phyloP scores from a whole-genome alignment of 2,797 vertebrate species.

The Labroides dimidiatus region DNA sequence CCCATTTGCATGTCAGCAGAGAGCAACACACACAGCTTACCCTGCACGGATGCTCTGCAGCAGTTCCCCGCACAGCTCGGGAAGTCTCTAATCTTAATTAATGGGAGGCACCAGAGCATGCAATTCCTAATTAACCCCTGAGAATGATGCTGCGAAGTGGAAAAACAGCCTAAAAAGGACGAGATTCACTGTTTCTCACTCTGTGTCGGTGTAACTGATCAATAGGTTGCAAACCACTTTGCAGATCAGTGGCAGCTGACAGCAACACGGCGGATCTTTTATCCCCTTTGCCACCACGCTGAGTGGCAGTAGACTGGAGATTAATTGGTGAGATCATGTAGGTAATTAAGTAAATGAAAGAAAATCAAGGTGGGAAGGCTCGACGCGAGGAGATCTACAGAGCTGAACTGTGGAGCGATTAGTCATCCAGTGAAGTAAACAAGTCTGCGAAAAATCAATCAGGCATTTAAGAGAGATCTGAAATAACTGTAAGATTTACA shows the following conservation, averaged over 20 bases:
- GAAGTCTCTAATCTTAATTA: constrained; percentile 77
- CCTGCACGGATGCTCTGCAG: constrained; percentile 29
- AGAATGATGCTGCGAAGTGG: constrained; percentile 49
- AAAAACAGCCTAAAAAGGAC: constrained; percentile 47
- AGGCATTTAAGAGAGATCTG: constrained; percentile 3
- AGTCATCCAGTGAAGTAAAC: constrained; percentile 10
- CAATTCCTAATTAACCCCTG: constrained; percentile 73
- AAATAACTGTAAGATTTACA: constrained; percentile 16
- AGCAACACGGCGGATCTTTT: constrained; percentile 22
- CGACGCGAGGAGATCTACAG: neutral
- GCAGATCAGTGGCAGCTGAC: constrained; percentile 44
- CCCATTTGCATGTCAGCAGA: constrained; percentile 20
- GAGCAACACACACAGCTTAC: constrained; percentile 4
- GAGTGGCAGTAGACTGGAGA: constrained; percentile 36
- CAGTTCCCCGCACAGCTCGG: constrained; percentile 44
- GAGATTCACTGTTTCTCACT: constrained; percentile 32
- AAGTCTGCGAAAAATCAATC: constrained; percentile 16
- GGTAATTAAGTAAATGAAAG: constrained; percentile 66
- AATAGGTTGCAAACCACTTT: constrained; percentile 27
- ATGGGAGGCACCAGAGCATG: constrained; percentile 64
- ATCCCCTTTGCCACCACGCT: constrained; percentile 26
- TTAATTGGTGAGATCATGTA: constrained; percentile 57
- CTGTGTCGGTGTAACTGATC: constrained; percentile 19
- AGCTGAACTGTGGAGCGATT: constrained; percentile 4
- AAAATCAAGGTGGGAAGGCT: constrained; percentile 51